Percentiles rank a stretch among this genome's conserved stretches.
Evolutionary conservation across 1,140 invertebrate species (phyloP).

Genomic region (Drepana arcuata): DNA sequence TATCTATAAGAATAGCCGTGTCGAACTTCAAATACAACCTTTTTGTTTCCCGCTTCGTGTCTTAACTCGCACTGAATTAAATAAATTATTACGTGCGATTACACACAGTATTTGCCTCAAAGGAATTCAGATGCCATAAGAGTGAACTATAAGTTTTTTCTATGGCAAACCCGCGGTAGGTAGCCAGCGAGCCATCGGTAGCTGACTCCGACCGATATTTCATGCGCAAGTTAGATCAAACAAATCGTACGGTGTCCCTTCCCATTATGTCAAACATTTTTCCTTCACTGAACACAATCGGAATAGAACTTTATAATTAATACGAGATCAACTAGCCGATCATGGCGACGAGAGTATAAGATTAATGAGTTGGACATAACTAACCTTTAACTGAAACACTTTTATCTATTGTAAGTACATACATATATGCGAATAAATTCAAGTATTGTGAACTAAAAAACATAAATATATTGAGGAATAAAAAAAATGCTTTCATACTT

Average conservation of each 20-base stretch:
- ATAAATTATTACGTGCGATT: conserved; percentile 65
- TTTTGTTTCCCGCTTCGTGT: conserved; percentile 10
- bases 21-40: conserved; percentile 18
- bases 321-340: background rate
- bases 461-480: too few relatives aligned
- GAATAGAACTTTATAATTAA: background rate
- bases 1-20: conserved; percentile 10
- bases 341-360: too few relatives aligned
- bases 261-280: conserved; percentile 44
- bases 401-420: too few relatives aligned
- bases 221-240: conserved; percentile 61
- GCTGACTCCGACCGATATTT: conserved; percentile 46
- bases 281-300: conserved; percentile 23
- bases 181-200: conserved; percentile 66
- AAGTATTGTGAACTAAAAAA: too few relatives aligned
- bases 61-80: conserved; percentile 36
- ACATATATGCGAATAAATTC: too few relatives aligned
- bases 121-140: conserved; percentile 59
- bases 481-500: too few relatives aligned
- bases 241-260: conserved; percentile 66
- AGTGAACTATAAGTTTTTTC: conserved; percentile 53
- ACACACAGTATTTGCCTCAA: conserved; percentile 60
- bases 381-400: too few relatives aligned
- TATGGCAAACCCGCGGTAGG: conserved; percentile 42
- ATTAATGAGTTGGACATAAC: too few relatives aligned